Percentiles rank a stretch among this genome's conserved stretches.
phyloP scores from a whole-genome alignment of 2,797 vertebrate species.

The Lagocephalus sceleratus region DNA sequence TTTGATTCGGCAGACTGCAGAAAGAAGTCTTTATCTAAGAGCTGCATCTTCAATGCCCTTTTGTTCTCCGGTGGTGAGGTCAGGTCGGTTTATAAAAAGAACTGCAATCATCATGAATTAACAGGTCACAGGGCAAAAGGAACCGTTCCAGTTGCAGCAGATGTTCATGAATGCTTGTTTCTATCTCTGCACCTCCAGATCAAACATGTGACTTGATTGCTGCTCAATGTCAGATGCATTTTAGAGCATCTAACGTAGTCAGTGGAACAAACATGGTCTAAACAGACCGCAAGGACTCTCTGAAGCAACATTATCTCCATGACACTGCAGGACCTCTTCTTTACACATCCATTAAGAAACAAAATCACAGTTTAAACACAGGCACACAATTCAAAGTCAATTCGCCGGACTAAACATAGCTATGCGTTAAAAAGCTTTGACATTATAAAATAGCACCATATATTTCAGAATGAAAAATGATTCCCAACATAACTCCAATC shows the following conservation, averaged over 20 bases:
- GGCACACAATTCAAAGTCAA: not conserved
- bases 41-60: slow-evolving; percentile 31
- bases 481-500: not conserved
- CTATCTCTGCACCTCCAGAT: no score
- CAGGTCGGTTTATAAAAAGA: slow-evolving; percentile 16
- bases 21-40: slow-evolving; percentile 18
- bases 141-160: no score
- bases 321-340: no score
- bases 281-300: no score
- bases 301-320: no score
- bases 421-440: no score
- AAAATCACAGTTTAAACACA: not conserved
- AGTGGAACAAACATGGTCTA: no score
- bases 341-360: not conserved
- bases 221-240: not conserved
- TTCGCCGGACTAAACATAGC: no score
- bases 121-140: no score
- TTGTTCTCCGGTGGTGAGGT: slow-evolving; percentile 34
- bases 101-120: not conserved
- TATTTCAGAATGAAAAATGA: no score
- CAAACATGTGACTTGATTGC: slow-evolving; percentile 1
- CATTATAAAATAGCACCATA: no score
- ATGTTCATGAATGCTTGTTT: no score
- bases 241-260: not conserved
- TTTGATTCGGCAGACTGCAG: slow-evolving; percentile 28